phyloP scores from a whole-genome alignment of 2,888 invertebrate genomes.

The Chrysolina oricalcia region DNA sequence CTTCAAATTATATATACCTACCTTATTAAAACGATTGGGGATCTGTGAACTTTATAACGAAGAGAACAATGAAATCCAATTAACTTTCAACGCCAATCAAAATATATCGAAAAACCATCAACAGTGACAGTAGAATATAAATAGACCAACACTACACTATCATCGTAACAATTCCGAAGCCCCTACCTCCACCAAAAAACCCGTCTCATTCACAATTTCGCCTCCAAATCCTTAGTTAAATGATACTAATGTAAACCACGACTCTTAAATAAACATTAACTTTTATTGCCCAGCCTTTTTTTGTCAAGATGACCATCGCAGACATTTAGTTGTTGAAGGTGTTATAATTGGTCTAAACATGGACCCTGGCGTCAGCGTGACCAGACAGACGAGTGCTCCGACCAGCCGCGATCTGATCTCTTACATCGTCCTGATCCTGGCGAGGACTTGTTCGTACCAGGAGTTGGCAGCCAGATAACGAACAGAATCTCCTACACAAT shows the following conservation, averaged over 20 bases:
- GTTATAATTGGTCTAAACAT: slow-evolving; percentile 73
- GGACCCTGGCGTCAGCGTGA: slow-evolving; percentile 70
- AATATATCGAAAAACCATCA: too few species aligned
- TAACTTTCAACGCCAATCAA: too few species aligned
- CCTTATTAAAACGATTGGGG: too few species aligned
- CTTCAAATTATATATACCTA: too few species aligned
- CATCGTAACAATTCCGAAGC: slow-evolving; percentile 1
- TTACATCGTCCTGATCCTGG: slow-evolving; percentile 61
- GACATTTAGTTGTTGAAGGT: slow-evolving; percentile 71
- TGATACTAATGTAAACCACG: slow-evolving; percentile 49
- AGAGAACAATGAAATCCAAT: too few species aligned
- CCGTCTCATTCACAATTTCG: slow-evolving; percentile 33
- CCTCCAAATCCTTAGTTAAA: slow-evolving; percentile 43
- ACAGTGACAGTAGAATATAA: neutral
- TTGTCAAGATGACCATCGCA: slow-evolving; percentile 68
- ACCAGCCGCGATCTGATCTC: slow-evolving; percentile 58
- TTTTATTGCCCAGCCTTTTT: slow-evolving; percentile 59
- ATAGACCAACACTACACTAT: neutral
- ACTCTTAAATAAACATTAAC: slow-evolving; percentile 59
- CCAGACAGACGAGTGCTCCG: slow-evolving; percentile 64
- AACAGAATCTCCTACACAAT: slow-evolving; percentile 56
- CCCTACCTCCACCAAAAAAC: slow-evolving; percentile 32
- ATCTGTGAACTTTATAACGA: too few species aligned
- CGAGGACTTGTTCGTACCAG: slow-evolving; percentile 54
- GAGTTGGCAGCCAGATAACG: slow-evolving; percentile 46